Evolutionary conservation across 35 echinoderm and acorn worm genomes (phyloP), one percentile per base, ranked within the genome.

Genomic region (Apostichopus parvimensis): DNA sequence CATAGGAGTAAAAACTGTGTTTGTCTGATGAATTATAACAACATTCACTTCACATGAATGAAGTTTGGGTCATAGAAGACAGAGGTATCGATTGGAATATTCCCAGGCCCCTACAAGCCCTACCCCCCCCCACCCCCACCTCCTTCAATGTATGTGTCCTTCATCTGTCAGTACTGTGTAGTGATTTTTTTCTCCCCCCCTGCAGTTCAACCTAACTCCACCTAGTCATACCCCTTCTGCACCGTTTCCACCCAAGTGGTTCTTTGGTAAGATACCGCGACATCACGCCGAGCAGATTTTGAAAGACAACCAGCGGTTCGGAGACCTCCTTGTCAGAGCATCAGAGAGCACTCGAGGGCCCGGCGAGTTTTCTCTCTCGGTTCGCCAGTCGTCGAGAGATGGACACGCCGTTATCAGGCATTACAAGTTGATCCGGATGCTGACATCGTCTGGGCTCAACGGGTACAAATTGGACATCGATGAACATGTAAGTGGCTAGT

Each of bases 381-480:
- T 90, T 1, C 77, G 93, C 18, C 87, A 90, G 62, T 70, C 25
- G 8, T 71, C 77, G 1, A 21, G 86, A 81, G 89, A 91, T 61
- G 93, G 87, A 58, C 28, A 52, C 11, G 59, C 76, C 34, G 66
- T 90, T 14, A 77, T 94, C 28, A 66, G 93, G 24, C 93, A 94
- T 91, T 94, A 94, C 56, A 79, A 88, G 52, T 59, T 94, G 20
- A 82, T 54, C 14, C 87, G 87, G 34, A 56, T 80, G 26, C 60
- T 60, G 23, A 28, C 28, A 53, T 15, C 73, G 7, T 18, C n/a
- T 72, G 61, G 62, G 52, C 4, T 34, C 25, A 56, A 78, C 17
- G 72, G 73, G 0, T 94, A 90, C 57, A 90, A 90, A 53, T 54
- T 94, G 17, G 87, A 94, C 55, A 94, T 94, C 77, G 93, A 94